Percentiles rank a stretch among this genome's conserved stretches.
phyloP scores from a whole-genome alignment of 1,140 invertebrate genomes.

The Listronotus oregonensis region DNA sequence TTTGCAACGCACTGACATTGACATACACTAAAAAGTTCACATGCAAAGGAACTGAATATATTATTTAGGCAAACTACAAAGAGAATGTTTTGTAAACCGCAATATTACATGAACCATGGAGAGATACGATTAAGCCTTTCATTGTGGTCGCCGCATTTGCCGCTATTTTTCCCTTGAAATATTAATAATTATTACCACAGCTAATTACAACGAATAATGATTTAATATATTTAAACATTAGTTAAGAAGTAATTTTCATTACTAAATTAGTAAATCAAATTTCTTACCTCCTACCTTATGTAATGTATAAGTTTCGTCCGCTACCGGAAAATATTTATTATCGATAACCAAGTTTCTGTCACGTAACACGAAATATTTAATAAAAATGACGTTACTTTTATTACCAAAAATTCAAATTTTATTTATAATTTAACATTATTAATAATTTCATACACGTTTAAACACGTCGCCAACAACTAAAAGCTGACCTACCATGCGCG shows the following conservation, averaged over 20 bases:
- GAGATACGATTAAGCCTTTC: constrained; percentile 34
- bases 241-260: background rate
- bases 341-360: too few species aligned
- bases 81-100: constrained; percentile 29
- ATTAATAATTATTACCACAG: constrained; percentile 32
- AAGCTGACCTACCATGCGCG: too few species aligned
- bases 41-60: constrained; percentile 10
- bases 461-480: too few species aligned
- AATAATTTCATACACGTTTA: too few species aligned
- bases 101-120: constrained; percentile 29
- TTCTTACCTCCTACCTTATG: background rate
- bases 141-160: constrained; percentile 26
- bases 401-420: too few species aligned
- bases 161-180: constrained; percentile 27
- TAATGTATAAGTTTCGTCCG: too few species aligned
- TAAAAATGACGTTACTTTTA: too few species aligned
- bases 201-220: constrained; percentile 12
- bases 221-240: background rate
- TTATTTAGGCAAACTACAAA: constrained; percentile 29
- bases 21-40: too few species aligned
- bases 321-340: too few species aligned
- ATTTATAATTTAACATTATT: too few species aligned
- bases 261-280: background rate
- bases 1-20: too few species aligned
- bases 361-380: too few species aligned